Evolutionary conservation across 2,113 vertebrate species (phyloP), one percentile per base, ranked within the genome.

Genomic region (Labrus mixtus): DNA sequence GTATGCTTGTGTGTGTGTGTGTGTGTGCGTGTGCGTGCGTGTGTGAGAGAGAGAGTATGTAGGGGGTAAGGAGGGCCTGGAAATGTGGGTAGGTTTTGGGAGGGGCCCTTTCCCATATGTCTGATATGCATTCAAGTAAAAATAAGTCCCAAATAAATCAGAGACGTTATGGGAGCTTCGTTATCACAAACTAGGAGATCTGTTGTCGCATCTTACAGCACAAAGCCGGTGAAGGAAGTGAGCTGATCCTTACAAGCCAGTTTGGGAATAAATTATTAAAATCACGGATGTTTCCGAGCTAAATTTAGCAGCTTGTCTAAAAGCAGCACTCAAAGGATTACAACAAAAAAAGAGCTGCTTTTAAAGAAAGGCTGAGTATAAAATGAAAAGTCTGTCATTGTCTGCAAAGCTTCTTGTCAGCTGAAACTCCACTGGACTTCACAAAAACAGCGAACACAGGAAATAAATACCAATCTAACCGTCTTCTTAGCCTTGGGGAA

Each of bases 111-210:
- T 39, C 12, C 59, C 23, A 62, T 62, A 46, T n/a, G 73, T 89
- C 64, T 90, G 76, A 84, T 92, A 94, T 94, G 70, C 70, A 73
- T 85, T 75, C 61, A 88, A 94, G 90, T 92, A 95, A 95, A 93
- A 86, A 89, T 76, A 78, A 78, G 95, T 92, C 89, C 79, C 92
- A 92, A 95, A 95, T 93, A 95, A 86, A 75, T 81, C 68, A 64
- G 87, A 87, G 82, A 82, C 41, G 62, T 89, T 93, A 82, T 85
- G 85, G 54, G 73, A 87, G 63, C 77, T 58, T 51, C 51, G 80
- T 72, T 77, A 80, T 79, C 79, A 89, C 70, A 88, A 78, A 84
- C 75, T 60, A 64, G 80, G 70, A 84, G 85, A 90, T 83, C 68
- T 90, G 88, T 83, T 76, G 83, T 64, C 1, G 10, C 33, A 67